Percentiles rank a stretch among this genome's conserved stretches.
These are phyloP conservation scores for Xestia sexstrigata DNA, from an alignment of 2,888 invertebrate genomes.

Conservation along the genomic window DNA sequence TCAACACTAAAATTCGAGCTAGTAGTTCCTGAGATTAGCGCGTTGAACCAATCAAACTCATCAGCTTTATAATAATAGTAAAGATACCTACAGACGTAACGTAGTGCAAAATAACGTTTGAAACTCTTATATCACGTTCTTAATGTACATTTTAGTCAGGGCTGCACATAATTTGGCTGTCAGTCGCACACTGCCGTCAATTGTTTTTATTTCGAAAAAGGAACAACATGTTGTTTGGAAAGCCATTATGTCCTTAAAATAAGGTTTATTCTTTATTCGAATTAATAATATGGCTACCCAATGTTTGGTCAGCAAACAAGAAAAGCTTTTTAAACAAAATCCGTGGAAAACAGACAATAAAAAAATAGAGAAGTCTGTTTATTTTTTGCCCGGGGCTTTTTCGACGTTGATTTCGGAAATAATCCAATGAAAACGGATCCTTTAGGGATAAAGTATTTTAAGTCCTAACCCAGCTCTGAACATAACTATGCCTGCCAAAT, in stretches of 20 bases:
- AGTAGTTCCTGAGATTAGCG: too few species aligned
- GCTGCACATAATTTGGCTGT: slow-evolving; percentile 43
- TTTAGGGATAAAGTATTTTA: background rate
- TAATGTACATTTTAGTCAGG: slow-evolving; percentile 25
- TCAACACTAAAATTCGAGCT: too few species aligned
- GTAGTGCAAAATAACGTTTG: background rate
- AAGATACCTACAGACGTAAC: background rate
- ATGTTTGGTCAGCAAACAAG: slow-evolving; percentile 35
- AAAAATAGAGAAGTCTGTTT: background rate
- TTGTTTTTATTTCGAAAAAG: slow-evolving; percentile 48
- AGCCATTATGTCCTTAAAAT: slow-evolving; percentile 33
- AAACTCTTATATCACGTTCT: slow-evolving; percentile 13
- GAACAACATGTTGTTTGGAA: slow-evolving; percentile 32
- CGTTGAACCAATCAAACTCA: too few species aligned
- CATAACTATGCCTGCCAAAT: background rate
- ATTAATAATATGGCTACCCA: slow-evolving; percentile 9
- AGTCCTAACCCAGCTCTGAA: background rate
- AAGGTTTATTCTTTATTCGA: slow-evolving; percentile 16
- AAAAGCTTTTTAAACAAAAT: slow-evolving; percentile 25
- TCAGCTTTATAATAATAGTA: too few species aligned
- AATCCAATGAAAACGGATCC: background rate
- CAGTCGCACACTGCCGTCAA: slow-evolving; percentile 29
- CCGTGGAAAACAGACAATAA: background rate
- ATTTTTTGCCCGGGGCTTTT: background rate
- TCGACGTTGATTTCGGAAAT: background rate